Evolutionary conservation across 2,888 invertebrate genomes (phyloP).

Genomic region (Aspidiotus rigidus): DNA sequence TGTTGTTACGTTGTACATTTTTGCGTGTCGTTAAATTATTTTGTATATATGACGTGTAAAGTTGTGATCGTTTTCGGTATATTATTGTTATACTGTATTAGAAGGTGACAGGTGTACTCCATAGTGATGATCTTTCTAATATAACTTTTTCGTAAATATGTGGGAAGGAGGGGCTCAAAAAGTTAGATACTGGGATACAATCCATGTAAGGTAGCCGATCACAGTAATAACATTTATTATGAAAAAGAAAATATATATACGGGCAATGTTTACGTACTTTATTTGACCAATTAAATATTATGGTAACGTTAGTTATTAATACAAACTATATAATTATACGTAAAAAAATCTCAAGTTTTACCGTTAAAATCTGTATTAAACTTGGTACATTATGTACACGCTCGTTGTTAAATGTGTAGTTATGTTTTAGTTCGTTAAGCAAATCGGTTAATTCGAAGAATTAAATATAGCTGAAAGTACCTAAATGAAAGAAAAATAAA

Average conservation of each 20-base stretch:
- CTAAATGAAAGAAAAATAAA: conserved; percentile 1
- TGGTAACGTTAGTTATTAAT: conserved; percentile 29
- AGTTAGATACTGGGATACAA: too few species aligned
- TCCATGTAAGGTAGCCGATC: too few species aligned
- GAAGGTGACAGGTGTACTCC: too few species aligned
- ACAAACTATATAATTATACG: conserved; percentile 20
- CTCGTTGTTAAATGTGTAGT: conserved; percentile 31
- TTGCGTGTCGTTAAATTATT: neutral
- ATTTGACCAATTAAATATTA: conserved; percentile 30
- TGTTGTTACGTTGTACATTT: neutral
- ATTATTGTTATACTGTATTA: neutral
- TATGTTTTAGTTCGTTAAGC: conserved; percentile 24
- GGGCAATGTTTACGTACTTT: conserved; percentile 20
- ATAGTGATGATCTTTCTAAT: too few species aligned
- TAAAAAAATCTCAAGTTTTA: conserved; percentile 18
- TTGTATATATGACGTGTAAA: neutral
- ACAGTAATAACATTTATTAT: too few species aligned
- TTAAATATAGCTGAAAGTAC: neutral
- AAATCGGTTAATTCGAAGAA: conserved; percentile 10
- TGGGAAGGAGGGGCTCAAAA: too few species aligned
- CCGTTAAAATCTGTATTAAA: conserved; percentile 18
- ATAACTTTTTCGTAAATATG: too few species aligned
- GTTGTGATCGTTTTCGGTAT: neutral
- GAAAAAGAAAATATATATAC: neutral
- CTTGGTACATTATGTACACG: neutral